Conservation (phyloP, 2,888 invertebrate species). For the Neuroscelio doddi region DNA sequence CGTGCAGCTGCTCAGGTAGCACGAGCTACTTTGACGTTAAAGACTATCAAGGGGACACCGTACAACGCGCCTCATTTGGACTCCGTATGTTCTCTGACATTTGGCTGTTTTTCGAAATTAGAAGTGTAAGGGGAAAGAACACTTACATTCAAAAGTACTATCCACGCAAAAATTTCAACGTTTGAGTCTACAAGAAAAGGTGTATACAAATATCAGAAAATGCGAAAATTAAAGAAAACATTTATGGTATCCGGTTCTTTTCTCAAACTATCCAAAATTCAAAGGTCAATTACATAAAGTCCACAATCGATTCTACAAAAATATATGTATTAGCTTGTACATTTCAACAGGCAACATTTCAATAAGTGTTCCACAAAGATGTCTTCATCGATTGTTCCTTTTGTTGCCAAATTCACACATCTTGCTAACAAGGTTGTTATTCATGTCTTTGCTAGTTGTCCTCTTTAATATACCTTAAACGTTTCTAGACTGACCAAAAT, state of each 20-base stretch:
- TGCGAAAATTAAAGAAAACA: too few species aligned
- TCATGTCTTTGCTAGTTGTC: constrained; percentile 28
- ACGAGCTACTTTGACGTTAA: constrained; percentile 68
- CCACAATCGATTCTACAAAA: background rate
- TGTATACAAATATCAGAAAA: too few species aligned
- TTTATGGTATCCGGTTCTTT: too few species aligned
- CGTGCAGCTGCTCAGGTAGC: constrained; percentile 71
- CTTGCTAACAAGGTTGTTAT: constrained; percentile 15
- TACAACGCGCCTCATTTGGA: constrained; percentile 56
- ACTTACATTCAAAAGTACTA: background rate
- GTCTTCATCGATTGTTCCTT: constrained; percentile 1
- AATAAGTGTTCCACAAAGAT: background rate
- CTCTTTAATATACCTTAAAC: constrained; percentile 35
- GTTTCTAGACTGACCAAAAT: constrained; percentile 28
- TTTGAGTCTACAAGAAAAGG: background rate
- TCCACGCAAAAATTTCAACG: background rate
- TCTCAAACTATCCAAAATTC: background rate
- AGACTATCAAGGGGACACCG: constrained; percentile 53
- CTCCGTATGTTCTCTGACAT: constrained; percentile 60
- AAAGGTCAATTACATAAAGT: background rate
- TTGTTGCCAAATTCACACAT: background rate
- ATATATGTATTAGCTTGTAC: background rate
- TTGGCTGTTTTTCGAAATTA: constrained; percentile 44
- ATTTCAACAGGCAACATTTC: background rate
- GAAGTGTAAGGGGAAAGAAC: background rate